A percentile compares a stretch with the other conserved stretches of the same genome.
Evolutionary conservation across 92 coral and sea anemone species (phyloP).

Genomic region (Scolanthus callimorphus): DNA sequence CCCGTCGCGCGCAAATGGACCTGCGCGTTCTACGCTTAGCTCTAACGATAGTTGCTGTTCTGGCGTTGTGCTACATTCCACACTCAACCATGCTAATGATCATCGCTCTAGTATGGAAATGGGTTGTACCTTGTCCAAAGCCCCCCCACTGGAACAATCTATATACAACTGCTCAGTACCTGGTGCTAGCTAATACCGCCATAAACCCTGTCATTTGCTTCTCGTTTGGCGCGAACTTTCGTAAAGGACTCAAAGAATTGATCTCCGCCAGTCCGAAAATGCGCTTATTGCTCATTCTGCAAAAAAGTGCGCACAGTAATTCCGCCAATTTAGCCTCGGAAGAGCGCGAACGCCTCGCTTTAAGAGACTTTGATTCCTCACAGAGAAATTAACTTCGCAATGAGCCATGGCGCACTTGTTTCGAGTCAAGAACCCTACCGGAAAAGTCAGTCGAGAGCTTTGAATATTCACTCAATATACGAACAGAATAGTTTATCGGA

Average conservation of each 20-base stretch:
- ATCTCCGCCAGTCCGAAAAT: too few species aligned
- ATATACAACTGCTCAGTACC: background rate
- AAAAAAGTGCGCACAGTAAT: too few species aligned
- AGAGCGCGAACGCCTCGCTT: too few species aligned
- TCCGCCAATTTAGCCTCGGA: too few species aligned
- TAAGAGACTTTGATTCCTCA: too few species aligned
- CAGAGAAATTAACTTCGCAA: too few species aligned
- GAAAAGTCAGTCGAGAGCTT: too few species aligned
- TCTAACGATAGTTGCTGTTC: background rate
- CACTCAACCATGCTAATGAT: background rate
- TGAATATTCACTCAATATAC: too few species aligned
- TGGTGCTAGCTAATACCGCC: background rate
- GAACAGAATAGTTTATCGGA: too few species aligned
- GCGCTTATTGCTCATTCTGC: too few species aligned
- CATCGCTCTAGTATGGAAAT: background rate
- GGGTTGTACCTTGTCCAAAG: background rate
- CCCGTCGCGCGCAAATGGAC: background rate
- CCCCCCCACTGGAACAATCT: background rate
- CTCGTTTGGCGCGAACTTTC: background rate
- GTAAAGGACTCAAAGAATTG: conserved; percentile 1
- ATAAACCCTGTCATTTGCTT: background rate
- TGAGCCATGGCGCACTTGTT: too few species aligned
- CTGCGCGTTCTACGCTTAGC: background rate
- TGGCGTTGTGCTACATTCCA: background rate
- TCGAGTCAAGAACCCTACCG: too few species aligned